Evolutionary conservation across 2,888 invertebrate genomes (phyloP), one percentile per base, ranked within the genome.

Genomic region (Hedychridium roseum): DNA sequence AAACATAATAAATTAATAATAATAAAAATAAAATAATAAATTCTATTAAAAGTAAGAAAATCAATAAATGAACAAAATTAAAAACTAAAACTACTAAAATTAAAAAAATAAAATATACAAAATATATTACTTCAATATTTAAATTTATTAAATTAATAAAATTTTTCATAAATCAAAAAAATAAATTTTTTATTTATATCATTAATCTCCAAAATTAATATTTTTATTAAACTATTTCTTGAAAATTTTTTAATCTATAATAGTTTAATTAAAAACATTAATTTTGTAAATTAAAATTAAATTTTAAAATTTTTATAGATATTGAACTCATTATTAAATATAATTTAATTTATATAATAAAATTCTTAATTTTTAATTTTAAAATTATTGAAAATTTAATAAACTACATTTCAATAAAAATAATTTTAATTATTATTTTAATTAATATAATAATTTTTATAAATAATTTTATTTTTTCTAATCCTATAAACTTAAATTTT

Each of bases 171-270:
- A 82, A 45, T 83, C 83, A 85, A 82, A 81, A 80, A 82, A 83
- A 82, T 82, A 82, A 79, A 43, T 41, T 47, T 78, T 65, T 68
- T 44, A 5, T 77, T 79, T 81, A 80, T 82, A 81, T 84, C 82
- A 72, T 83, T 85, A 86, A 86, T 85, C 82, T 83, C 85, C 85
- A 86, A 86, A 86, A 86, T 85, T 86, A 85, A 84, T 81, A 85
- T 86, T 86, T 86, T 79, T 68, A 79, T 60, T 82, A 85, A 86
- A 86, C 84, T 86, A 86, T 79, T 82, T 82, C 81, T 82, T 86
- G 84, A 79, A 59, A n/a, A 49, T 64, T 2, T 14, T 14, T 32
- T 34, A 34, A n/a, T n/a, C n/a, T n/a, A n/a, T n/a, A n/a, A n/a
- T n/a, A n/a, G n/a, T n/a, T n/a, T n/a, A n/a, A n/a, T n/a, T n/a